phyloP scores from a whole-genome alignment of 1,140 invertebrate genomes.

The Holotrichia oblita region DNA sequence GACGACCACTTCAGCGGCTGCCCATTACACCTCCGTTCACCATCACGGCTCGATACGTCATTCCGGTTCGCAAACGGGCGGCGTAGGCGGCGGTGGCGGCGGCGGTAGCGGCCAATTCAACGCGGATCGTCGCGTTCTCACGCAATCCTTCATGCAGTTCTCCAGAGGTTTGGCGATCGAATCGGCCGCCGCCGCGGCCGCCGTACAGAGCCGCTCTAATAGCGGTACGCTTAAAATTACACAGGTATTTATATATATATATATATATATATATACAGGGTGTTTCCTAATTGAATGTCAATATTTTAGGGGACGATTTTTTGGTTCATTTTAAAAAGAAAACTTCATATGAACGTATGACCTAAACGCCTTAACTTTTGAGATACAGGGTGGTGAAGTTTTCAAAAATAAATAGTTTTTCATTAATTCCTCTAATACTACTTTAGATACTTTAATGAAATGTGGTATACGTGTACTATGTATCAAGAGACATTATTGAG shows the following conservation, averaged over 20 bases:
- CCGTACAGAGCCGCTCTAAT: slow-evolving; percentile 37
- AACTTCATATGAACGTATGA: too few species aligned
- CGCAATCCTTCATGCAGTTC: slow-evolving; percentile 75
- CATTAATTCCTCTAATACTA: too few species aligned
- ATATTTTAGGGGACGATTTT: too few species aligned
- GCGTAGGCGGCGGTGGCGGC: slow-evolving; percentile 57
- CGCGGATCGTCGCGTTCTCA: slow-evolving; percentile 68
- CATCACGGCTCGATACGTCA: slow-evolving; percentile 53
- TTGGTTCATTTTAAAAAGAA: too few species aligned
- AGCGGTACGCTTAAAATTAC: slow-evolving; percentile 49
- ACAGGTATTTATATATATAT: slow-evolving; percentile 46
- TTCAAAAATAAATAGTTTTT: too few species aligned
- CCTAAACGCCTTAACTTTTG: too few species aligned
- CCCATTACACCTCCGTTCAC: slow-evolving; percentile 34
- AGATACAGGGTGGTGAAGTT: too few species aligned
- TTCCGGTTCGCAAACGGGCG: slow-evolving; percentile 59
- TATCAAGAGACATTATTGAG: too few species aligned
- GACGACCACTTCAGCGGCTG: neutral
- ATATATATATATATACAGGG: neutral
- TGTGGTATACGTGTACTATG: too few species aligned
- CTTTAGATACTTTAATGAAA: too few species aligned
- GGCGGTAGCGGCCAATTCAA: slow-evolving; percentile 56
- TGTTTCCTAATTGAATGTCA: too few species aligned
- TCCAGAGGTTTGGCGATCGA: slow-evolving; percentile 67
- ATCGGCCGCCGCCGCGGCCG: neutral